phyloP scores from a whole-genome alignment of 2,888 invertebrate genomes.

The Sylvicola cinctus region DNA sequence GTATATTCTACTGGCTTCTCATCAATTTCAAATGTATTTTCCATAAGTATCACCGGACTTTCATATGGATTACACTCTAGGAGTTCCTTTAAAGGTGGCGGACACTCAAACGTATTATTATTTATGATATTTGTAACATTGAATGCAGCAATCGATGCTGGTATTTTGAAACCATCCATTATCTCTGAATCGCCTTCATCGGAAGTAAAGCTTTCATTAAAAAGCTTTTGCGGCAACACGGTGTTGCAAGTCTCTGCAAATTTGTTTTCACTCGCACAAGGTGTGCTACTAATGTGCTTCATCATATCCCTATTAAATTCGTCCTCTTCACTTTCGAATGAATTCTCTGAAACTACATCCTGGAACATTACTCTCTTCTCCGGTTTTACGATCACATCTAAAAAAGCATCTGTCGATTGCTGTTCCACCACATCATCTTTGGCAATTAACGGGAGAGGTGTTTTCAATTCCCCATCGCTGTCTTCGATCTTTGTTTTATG shows the following conservation, averaged over 20 bases:
- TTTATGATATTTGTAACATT: no score
- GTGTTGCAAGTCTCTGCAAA: background rate
- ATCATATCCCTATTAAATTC: background rate
- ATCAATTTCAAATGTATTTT: no score
- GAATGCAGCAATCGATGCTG: no score
- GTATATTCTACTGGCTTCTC: no score
- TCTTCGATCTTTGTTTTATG: no score
- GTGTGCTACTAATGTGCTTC: constrained; percentile 2
- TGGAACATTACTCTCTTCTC: background rate
- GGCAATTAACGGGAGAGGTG: no score
- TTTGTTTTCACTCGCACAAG: background rate
- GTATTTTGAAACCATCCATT: background rate
- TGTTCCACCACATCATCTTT: background rate
- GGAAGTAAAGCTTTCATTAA: background rate
- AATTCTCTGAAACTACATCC: no score
- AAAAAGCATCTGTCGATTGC: background rate
- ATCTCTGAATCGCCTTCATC: background rate
- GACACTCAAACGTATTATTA: no score
- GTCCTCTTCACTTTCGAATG: background rate
- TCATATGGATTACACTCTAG: no score
- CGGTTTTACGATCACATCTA: background rate
- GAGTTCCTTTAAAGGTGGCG: no score
- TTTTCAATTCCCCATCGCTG: no score
- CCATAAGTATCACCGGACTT: no score
- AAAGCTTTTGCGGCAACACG: background rate